Evolutionary conservation across 2,888 invertebrate genomes (phyloP).

Genomic region (Lycaena phlaeas): DNA sequence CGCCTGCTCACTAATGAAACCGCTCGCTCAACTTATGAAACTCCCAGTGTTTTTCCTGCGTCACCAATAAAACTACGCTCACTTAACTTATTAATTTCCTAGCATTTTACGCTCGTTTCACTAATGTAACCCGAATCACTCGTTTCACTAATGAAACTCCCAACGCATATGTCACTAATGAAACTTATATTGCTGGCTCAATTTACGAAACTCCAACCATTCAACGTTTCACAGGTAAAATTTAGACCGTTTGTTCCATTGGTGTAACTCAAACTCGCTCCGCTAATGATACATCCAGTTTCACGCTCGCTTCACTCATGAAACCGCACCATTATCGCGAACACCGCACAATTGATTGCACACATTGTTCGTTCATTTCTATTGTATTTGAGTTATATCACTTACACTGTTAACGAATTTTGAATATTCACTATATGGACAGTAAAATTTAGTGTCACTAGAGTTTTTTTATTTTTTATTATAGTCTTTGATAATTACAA

Average conservation of each 20-base stretch:
- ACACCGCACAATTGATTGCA: slow-evolving; percentile 31
- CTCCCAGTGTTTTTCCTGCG: too few species aligned
- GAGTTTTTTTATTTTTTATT: neutral
- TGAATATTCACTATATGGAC: neutral
- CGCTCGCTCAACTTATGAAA: too few species aligned
- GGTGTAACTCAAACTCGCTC: too few species aligned
- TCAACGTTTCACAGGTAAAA: too few species aligned
- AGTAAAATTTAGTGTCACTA: neutral
- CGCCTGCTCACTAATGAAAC: neutral
- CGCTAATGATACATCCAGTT: neutral
- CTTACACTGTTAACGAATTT: neutral
- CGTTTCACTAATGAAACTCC: neutral
- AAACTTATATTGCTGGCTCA: too few species aligned
- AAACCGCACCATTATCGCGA: neutral
- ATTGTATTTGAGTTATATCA: too few species aligned
- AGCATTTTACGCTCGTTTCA: slow-evolving; percentile 23
- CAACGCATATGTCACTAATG: too few species aligned
- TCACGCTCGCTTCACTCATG: neutral
- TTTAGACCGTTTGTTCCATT: too few species aligned
- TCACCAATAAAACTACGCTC: neutral
- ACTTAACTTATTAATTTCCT: neutral
- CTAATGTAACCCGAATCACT: slow-evolving; percentile 32
- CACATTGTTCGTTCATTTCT: slow-evolving; percentile 31
- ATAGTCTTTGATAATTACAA: neutral
- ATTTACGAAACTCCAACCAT: too few species aligned